Evolutionary conservation across 2,797 vertebrate genomes (phyloP), one percentile per base, ranked within the genome.

Genomic region (Falco cherrug): DNA sequence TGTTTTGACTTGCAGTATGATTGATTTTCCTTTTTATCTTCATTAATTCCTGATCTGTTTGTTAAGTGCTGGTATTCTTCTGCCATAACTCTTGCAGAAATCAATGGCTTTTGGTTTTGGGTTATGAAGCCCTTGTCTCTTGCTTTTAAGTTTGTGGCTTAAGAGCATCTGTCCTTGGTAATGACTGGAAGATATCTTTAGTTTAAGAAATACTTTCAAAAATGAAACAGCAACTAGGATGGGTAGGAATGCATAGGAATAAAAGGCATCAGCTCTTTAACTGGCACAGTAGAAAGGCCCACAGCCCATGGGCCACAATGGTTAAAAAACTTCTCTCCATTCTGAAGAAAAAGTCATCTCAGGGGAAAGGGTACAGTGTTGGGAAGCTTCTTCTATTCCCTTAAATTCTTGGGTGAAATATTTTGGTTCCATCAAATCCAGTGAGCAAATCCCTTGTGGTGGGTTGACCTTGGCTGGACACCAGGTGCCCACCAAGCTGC

Each of bases 41-140:
- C 74, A 71, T 94, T 96, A 95, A 79, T n/a, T 93, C 60, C 60
- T 77, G 39, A 90, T 91, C 80, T 82, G 48, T 86, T 84, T 60
- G 43, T 87, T 94, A 93, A 95, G 39, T 78, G 60, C 51, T 71
- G 80, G 77, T 47, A 71, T 87, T 81, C 70, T 94, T 90, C 54
- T 64, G 48, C 64, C 84, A 63, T 75, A 83, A 77, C 14, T 87
- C 78, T 68, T 92, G 35, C 24, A 61, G 54, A 89, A 95, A 92
- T 93, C 70, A 54, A 71, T 91, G 83, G 15, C 53, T 93, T 70
- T 10, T 57, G 48, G 50, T 37, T 65, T 83, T 82, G 73, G 63
- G 57, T 81, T 81, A 35, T 43, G 56, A 51, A 33, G 2, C 41
- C 28, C 19, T 19, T 71, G 60, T 61, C 39, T 51, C 54, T 47